Percentiles rank a stretch among this genome's conserved stretches.
phyloP scores from a whole-genome alignment of 2,888 invertebrate species.

The Tethea ocularis region DNA sequence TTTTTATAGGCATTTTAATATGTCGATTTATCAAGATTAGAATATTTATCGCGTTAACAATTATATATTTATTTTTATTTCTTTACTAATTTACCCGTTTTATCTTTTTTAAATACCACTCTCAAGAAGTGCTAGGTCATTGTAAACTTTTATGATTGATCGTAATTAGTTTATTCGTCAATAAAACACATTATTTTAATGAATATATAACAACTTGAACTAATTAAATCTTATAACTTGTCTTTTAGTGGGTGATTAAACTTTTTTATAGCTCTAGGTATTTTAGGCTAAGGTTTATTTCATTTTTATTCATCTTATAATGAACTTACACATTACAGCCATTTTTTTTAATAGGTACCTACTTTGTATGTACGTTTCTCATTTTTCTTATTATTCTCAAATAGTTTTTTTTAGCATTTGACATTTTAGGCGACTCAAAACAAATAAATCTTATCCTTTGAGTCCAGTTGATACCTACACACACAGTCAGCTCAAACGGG shows the following conservation, averaged over 20 bases:
- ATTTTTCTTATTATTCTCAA: no score
- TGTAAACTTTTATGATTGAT: background rate
- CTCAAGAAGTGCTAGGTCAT: background rate
- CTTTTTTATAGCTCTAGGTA: background rate
- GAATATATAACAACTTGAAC: background rate
- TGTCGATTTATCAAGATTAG: background rate
- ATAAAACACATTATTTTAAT: background rate
- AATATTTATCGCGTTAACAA: conserved; percentile 1
- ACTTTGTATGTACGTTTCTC: no score
- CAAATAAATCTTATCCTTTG: no score
- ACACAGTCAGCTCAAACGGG: no score
- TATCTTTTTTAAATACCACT: background rate
- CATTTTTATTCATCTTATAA: no score
- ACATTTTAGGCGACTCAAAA: no score
- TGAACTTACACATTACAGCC: background rate
- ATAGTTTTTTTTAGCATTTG: no score
- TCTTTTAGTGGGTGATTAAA: background rate
- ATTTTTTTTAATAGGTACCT: no score
- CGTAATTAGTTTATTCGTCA: background rate
- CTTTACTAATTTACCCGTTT: background rate
- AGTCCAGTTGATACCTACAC: no score
- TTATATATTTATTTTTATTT: conserved; percentile 2
- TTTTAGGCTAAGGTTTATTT: background rate
- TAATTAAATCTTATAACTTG: background rate
- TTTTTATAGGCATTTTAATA: background rate